These are phyloP conservation scores for Pterostichus madidus DNA, from an alignment of 2,888 invertebrate species.

Conservation along the genomic window DNA sequence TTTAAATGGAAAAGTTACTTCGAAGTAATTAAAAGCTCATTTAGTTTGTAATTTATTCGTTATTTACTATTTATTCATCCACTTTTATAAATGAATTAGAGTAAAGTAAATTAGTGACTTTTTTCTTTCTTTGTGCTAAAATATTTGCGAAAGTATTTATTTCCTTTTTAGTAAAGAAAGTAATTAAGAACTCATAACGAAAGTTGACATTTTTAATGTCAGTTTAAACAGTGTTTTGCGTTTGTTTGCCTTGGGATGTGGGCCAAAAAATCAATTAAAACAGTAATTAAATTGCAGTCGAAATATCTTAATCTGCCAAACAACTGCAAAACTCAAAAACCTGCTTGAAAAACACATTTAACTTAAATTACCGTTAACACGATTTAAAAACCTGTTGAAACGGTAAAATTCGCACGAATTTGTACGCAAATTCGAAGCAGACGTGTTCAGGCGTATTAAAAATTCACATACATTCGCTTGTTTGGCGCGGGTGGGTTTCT, in stretches of 20 bases:
- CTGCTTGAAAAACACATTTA: conserved; percentile 29
- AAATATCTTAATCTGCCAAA: conserved; percentile 28
- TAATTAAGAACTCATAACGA: conserved; percentile 40
- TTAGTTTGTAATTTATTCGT: not conserved
- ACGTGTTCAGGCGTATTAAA: conserved; percentile 53
- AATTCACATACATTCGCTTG: conserved; percentile 56
- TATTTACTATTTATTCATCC: not conserved
- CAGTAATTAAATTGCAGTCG: conserved; percentile 17
- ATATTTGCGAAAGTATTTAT: conserved; percentile 38
- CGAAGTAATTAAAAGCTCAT: conserved; percentile 12
- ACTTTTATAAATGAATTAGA: not conserved
- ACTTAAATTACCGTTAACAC: conserved; percentile 42
- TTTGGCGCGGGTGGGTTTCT: conserved; percentile 33
- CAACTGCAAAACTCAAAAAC: conserved; percentile 19
- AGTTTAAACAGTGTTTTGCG: conserved; percentile 20
- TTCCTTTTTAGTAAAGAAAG: conserved; percentile 22
- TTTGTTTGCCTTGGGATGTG: not conserved
- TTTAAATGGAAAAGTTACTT: not conserved
- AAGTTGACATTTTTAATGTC: conserved; percentile 34
- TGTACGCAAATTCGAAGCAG: conserved; percentile 49
- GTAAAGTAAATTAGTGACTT: not conserved
- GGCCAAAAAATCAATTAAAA: conserved; percentile 47
- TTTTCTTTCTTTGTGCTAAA: conserved; percentile 4
- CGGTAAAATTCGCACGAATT: conserved; percentile 47
- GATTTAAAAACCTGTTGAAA: conserved; percentile 57